phyloP scores from a whole-genome alignment of 2,113 vertebrate genomes.

The Larimichthys crocea region DNA sequence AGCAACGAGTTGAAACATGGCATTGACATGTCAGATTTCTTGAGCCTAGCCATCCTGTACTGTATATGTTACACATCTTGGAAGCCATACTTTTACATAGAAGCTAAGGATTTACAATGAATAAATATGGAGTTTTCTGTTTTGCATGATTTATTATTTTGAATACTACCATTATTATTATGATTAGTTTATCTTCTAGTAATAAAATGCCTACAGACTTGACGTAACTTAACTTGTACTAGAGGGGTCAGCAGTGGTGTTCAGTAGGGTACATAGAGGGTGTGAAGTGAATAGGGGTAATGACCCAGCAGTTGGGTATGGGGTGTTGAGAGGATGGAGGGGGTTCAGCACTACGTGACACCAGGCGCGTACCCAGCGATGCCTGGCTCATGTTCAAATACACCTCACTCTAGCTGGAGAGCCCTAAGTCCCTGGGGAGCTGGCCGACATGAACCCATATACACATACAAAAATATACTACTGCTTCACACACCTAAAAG shows the following conservation, averaged over 20 bases:
- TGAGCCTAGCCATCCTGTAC: background rate
- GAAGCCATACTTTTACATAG: background rate
- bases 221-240: background rate
- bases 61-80: background rate
- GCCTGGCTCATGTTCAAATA: constrained; percentile 53
- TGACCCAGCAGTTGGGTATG: constrained; percentile 8
- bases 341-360: constrained; percentile 24
- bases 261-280: background rate
- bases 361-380: constrained; percentile 26
- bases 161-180: background rate
- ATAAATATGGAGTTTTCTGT: background rate
- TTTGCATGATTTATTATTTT: background rate
- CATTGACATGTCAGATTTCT: background rate
- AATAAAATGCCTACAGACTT: background rate
- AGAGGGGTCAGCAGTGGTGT: background rate
- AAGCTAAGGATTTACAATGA: background rate
- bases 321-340: background rate
- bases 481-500: background rate
- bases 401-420: constrained; percentile 41
- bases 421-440: constrained; percentile 36
- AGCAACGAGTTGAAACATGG: background rate
- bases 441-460: constrained; percentile 5
- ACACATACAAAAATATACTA: constrained; percentile 15
- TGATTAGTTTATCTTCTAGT: background rate
- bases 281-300: constrained; percentile 6